phyloP scores from a whole-genome alignment of 2,888 invertebrate genomes.

The Panzeria rudis region DNA sequence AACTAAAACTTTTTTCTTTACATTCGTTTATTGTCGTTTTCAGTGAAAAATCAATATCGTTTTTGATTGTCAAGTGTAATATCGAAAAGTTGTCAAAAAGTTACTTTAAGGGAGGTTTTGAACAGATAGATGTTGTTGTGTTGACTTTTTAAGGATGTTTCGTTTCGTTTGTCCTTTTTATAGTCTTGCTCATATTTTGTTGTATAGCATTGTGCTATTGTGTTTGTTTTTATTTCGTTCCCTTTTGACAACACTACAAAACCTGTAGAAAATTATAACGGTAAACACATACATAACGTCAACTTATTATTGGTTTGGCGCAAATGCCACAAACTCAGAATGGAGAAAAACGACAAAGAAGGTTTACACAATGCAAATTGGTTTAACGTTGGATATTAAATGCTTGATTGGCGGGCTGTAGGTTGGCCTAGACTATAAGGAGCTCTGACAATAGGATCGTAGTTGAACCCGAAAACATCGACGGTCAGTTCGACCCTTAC shows the following conservation, averaged over 20 bases:
- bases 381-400: too few species aligned
- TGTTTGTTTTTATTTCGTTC: slow-evolving; percentile 62
- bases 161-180: slow-evolving; percentile 33
- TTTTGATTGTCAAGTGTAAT: slow-evolving; percentile 48
- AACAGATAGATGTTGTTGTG: slow-evolving; percentile 68
- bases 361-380: too few species aligned
- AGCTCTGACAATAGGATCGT: too few species aligned
- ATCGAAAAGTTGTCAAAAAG: slow-evolving; percentile 34
- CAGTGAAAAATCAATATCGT: slow-evolving; percentile 71
- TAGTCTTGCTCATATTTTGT: slow-evolving; percentile 16
- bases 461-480: too few species aligned
- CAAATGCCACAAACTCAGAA: too few species aligned
- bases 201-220: slow-evolving; percentile 24
- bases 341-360: too few species aligned
- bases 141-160: slow-evolving; percentile 38
- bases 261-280: slow-evolving; percentile 61
- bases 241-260: slow-evolving; percentile 33
- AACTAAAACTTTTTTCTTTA: slow-evolving; percentile 50
- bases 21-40: slow-evolving; percentile 63
- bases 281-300: too few species aligned
- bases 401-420: too few species aligned
- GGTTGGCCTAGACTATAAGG: too few species aligned
- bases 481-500: too few species aligned
- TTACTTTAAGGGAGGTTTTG: slow-evolving; percentile 55
- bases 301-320: too few species aligned